Evolutionary conservation across 64 coral and sea anemone species (phyloP).

Genomic region (Actinia tenebrosa): DNA sequence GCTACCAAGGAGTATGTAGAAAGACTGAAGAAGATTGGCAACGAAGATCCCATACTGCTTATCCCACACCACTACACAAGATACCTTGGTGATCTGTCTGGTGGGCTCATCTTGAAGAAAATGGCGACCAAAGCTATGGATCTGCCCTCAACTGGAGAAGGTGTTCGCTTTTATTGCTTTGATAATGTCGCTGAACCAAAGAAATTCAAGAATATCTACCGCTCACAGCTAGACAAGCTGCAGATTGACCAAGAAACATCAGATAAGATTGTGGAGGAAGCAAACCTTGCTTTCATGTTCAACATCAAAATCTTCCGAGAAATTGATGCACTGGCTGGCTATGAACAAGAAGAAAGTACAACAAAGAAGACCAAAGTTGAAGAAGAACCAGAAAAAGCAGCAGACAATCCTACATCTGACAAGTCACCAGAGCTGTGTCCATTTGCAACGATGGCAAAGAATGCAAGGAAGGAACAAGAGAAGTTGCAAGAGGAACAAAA

Average conservation of each 20-base stretch:
- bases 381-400: conserved; percentile 7
- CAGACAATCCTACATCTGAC: neutral
- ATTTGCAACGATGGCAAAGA: conserved; percentile 80
- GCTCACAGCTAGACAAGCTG: conserved; percentile 69
- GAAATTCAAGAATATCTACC: conserved; percentile 88
- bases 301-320: conserved; percentile 87
- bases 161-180: conserved; percentile 85
- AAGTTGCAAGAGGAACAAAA: neutral
- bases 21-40: conserved; percentile 64
- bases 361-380: conserved; percentile 29
- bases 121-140: conserved; percentile 85
- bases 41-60: conserved; percentile 74
- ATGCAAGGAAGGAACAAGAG: conserved; percentile 17
- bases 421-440: conserved; percentile 47
- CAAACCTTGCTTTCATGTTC: conserved; percentile 63
- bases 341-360: conserved; percentile 10
- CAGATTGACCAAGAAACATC: conserved; percentile 52
- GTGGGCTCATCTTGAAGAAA: conserved; percentile 84
- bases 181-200: conserved; percentile 65
- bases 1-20: conserved; percentile 87
- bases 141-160: conserved; percentile 72
- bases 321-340: conserved; percentile 69
- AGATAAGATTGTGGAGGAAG: conserved; percentile 84
- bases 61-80: conserved; percentile 93
- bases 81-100: conserved; percentile 88